Conservation (phyloP, 2,888 invertebrate genomes). For the Scaptomyza reducta region DNA sequence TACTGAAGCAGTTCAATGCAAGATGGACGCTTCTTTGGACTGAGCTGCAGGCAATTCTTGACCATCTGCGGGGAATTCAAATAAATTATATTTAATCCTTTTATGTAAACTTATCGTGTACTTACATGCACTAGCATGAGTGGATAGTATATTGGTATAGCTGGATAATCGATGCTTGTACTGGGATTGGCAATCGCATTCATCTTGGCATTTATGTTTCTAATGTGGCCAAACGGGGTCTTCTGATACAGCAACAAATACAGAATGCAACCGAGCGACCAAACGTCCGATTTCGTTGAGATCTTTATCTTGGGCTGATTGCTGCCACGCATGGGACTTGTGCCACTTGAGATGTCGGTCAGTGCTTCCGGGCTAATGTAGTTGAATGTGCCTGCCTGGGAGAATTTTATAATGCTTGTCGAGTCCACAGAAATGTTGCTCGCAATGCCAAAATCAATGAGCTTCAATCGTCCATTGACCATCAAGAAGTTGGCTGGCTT, state of each 20-base stretch:
- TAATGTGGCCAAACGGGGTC: constrained; percentile 95
- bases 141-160: constrained; percentile 85
- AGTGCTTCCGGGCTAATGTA: constrained; percentile 98
- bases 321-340: constrained; percentile 84
- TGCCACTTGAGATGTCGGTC: constrained; percentile 86
- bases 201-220: constrained; percentile 89
- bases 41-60: constrained; percentile 82
- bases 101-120: constrained; percentile 10
- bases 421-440: constrained; percentile 93
- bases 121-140: constrained; percentile 82
- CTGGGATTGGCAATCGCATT: constrained; percentile 91
- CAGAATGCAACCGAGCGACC: constrained; percentile 98
- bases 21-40: constrained; percentile 83
- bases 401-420: constrained; percentile 94
- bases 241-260: constrained; percentile 95
- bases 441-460: constrained; percentile 99
- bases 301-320: constrained; percentile 87
- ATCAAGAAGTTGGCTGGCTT: constrained; percentile 98
- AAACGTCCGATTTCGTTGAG: constrained; percentile 96
- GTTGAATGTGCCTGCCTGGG: constrained; percentile 94
- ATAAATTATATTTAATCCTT: background rate
- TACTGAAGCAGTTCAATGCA: constrained; percentile 83
- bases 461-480: constrained; percentile 92
- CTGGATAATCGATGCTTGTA: constrained; percentile 90
- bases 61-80: constrained; percentile 74